These are phyloP conservation scores for Notolabrus celidotus DNA, from an alignment of 2,797 vertebrate genomes.

Conservation along the genomic window DNA sequence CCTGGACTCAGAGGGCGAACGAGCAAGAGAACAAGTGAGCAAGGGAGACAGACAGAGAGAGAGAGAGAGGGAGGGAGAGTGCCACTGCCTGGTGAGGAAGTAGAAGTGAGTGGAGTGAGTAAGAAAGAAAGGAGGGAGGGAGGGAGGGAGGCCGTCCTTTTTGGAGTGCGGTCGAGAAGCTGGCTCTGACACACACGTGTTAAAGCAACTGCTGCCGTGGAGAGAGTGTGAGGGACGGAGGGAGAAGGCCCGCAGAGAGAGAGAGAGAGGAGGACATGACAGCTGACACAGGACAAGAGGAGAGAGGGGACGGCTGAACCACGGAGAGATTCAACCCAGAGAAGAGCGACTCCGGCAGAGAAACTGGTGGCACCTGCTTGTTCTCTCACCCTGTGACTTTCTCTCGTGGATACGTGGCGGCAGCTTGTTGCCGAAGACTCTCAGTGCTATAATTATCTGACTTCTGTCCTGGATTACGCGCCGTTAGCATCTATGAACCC, in stretches of 20 bases:
- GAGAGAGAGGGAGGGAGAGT: constrained; percentile 31
- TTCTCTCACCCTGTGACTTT: constrained; percentile 4
- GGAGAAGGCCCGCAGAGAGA: constrained; percentile 5
- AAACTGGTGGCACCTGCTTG: constrained; percentile 26
- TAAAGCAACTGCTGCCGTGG: constrained; percentile 61
- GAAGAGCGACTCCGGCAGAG: neutral
- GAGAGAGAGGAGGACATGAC: constrained; percentile 41
- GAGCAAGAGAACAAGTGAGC: neutral
- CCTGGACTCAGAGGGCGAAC: constrained; percentile 27
- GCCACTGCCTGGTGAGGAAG: constrained; percentile 60
- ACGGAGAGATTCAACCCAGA: neutral
- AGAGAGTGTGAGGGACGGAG: constrained; percentile 19
- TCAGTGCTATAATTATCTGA: constrained; percentile 52
- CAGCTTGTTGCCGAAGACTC: constrained; percentile 23
- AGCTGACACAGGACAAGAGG: neutral
- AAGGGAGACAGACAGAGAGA: constrained; percentile 13
- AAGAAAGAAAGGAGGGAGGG: constrained; percentile 18
- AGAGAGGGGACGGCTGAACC: constrained; percentile 31
- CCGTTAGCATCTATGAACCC: constrained; percentile 8
- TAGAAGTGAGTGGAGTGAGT: constrained; percentile 34
- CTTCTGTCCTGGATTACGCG: constrained; percentile 57
- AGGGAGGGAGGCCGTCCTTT: constrained; percentile 41
- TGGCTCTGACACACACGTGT: constrained; percentile 82
- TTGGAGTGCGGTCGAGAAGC: constrained; percentile 47
- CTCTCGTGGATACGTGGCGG: constrained; percentile 27